Conservation (phyloP, 2,113 vertebrate species). For the Callipepla californica region DNA sequence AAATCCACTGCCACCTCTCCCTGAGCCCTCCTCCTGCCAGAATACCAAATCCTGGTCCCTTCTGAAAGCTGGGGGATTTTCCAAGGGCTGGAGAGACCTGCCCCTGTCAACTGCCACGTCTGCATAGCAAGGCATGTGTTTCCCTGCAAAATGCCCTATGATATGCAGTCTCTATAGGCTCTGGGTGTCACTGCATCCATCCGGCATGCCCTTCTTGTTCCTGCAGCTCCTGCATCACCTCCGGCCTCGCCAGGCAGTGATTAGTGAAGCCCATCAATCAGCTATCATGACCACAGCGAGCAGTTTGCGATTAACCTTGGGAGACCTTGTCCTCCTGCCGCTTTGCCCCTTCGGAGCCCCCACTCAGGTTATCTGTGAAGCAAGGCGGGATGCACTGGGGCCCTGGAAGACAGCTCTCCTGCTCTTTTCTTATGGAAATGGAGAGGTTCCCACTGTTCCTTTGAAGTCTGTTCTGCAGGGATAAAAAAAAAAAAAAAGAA, state of each 20-base stretch:
- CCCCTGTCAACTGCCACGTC: accelerated
- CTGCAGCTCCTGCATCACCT: background rate
- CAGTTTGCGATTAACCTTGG: constrained; percentile 69
- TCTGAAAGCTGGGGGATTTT: background rate
- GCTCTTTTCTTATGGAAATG: constrained; percentile 71
- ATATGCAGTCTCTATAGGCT: background rate
- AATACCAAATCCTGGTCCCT: background rate
- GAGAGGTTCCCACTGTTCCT: background rate
- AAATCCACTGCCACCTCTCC: background rate
- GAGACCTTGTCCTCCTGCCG: background rate
- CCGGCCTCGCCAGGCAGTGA: constrained; percentile 50
- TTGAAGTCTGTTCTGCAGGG: constrained; percentile 44
- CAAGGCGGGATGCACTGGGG: background rate
- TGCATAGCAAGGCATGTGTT: background rate
- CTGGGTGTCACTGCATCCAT: background rate
- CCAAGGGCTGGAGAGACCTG: background rate
- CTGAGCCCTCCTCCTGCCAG: background rate
- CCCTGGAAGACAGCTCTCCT: background rate
- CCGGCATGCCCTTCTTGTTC: background rate
- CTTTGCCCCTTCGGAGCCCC: background rate
- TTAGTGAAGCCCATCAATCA: constrained; percentile 75
- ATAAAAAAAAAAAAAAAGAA: background rate
- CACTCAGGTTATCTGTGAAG: constrained; percentile 64
- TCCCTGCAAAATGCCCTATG: background rate
- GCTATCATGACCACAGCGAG: background rate